Percentiles rank a stretch among this genome's conserved stretches.
phyloP scores from a whole-genome alignment of 2,797 vertebrate genomes.

The Spea hammondii region DNA sequence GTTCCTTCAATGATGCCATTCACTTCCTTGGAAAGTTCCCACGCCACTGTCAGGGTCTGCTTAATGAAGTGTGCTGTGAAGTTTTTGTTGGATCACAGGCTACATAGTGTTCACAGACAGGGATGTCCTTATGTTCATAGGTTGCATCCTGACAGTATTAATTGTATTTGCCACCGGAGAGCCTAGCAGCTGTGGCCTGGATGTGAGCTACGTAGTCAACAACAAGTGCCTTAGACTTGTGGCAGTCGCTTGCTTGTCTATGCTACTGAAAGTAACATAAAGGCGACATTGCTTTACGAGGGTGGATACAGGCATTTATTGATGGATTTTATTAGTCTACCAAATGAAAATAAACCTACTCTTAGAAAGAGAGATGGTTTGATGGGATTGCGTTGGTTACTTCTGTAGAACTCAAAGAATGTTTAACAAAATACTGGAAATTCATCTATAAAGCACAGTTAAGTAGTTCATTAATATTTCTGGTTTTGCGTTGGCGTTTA shows the following conservation, averaged over 20 bases:
- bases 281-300: too few species aligned
- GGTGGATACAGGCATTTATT: too few species aligned
- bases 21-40: constrained; percentile 52
- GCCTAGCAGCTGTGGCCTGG: constrained; percentile 50
- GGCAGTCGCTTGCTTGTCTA: constrained; percentile 48
- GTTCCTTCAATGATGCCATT: constrained; percentile 57
- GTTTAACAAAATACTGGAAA: too few species aligned
- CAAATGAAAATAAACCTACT: too few species aligned
- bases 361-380: too few species aligned
- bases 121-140: constrained; percentile 57
- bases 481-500: too few species aligned
- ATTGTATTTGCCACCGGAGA: constrained; percentile 56
- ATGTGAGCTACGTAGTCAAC: constrained; percentile 50
- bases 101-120: constrained; percentile 55
- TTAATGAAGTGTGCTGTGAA: constrained; percentile 57
- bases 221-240: constrained; percentile 42
- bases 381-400: too few species aligned
- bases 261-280: neutral
- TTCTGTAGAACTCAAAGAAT: too few species aligned
- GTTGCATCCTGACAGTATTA: constrained; percentile 37
- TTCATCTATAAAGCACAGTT: too few species aligned
- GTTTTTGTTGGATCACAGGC: constrained; percentile 54
- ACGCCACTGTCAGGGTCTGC: constrained; percentile 54
- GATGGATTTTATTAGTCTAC: too few species aligned
- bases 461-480: too few species aligned